phyloP scores from a whole-genome alignment of 2,797 vertebrate genomes.

The Melanotaenia trifasciata region DNA sequence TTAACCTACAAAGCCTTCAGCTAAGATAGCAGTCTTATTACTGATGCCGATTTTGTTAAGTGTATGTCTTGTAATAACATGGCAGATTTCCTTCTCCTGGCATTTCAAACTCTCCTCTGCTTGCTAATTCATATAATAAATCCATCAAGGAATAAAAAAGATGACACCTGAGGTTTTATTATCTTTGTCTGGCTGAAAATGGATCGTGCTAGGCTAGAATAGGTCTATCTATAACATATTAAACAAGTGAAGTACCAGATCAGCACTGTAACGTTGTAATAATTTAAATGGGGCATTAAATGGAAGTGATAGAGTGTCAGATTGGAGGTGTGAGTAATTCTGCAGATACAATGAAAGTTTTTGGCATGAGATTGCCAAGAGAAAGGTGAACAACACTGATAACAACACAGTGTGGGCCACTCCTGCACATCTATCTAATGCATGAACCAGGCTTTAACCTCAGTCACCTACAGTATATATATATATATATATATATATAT shows the following conservation, averaged over 20 bases:
- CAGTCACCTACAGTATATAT: neutral
- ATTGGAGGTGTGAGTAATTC: neutral
- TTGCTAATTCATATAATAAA: too few relatives aligned
- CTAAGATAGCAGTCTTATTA: conserved; percentile 28
- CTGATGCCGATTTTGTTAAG: conserved; percentile 52
- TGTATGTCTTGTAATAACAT: conserved; percentile 5
- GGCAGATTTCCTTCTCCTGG: neutral
- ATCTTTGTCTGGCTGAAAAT: neutral
- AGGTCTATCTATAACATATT: conserved; percentile 1
- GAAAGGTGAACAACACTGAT: neutral
- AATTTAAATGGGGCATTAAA: conserved; percentile 19
- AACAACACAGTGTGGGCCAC: neutral
- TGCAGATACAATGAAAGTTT: too few relatives aligned
- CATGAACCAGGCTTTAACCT: neutral
- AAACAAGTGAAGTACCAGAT: conserved; percentile 8
- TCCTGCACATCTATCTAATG: neutral
- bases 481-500: too few relatives aligned
- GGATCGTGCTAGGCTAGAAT: neutral
- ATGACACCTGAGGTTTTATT: conserved; percentile 10
- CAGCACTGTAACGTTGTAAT: neutral
- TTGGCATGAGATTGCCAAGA: neutral
- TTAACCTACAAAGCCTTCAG: conserved; percentile 26
- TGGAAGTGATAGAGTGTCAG: too few relatives aligned
- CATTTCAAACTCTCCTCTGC: too few relatives aligned
- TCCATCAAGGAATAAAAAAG: too few relatives aligned